Evolutionary conservation across 2,888 invertebrate genomes (phyloP).

Genomic region (Macaria notata): DNA sequence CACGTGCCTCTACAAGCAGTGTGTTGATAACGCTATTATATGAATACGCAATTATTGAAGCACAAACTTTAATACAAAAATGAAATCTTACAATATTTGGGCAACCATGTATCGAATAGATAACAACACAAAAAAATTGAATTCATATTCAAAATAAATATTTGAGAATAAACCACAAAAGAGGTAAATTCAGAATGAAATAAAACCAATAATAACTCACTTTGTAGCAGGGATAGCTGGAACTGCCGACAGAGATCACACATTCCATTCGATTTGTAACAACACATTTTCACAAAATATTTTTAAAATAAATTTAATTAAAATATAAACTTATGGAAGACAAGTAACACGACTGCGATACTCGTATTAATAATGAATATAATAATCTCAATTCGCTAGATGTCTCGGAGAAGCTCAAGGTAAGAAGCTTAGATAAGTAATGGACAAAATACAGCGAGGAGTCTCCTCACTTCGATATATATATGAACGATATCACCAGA

Average conservation of each 20-base stretch:
- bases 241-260: conserved; percentile 76
- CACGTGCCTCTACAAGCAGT: background rate
- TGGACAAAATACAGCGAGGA: conserved; percentile 72
- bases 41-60: too few relatives aligned
- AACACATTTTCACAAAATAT: conserved; percentile 64
- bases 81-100: too few relatives aligned
- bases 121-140: too few relatives aligned
- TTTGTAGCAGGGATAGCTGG: conserved; percentile 68
- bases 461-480: conserved; percentile 72
- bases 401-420: conserved; percentile 71
- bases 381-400: conserved; percentile 54
- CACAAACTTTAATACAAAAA: too few relatives aligned
- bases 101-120: too few relatives aligned
- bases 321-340: conserved; percentile 25
- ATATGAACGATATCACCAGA: conserved; percentile 74
- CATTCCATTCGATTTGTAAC: conserved; percentile 72
- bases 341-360: conserved; percentile 11
- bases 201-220: conserved; percentile 51
- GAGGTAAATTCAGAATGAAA: too few relatives aligned
- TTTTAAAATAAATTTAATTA: conserved; percentile 9
- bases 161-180: too few relatives aligned
- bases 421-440: conserved; percentile 77
- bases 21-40: background rate
- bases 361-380: conserved; percentile 38
- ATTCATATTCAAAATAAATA: too few relatives aligned